phyloP scores from a whole-genome alignment of 1,140 invertebrate genomes.

The Drosophila setifemur region DNA sequence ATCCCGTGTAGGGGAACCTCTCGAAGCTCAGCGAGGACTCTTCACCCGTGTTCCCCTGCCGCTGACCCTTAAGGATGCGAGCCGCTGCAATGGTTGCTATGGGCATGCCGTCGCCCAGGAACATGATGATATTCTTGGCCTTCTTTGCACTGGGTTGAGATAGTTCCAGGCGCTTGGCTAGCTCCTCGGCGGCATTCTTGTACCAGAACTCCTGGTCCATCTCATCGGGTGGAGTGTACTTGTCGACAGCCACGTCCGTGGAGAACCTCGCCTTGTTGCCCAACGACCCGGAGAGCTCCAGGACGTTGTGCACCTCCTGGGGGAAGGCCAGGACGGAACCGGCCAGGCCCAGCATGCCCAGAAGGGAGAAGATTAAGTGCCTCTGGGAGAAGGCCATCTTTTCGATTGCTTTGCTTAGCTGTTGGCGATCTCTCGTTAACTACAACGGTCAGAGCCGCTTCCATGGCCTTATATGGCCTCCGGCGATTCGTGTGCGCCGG shows the following conservation, averaged over 20 bases:
- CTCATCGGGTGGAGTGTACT: slow-evolving; percentile 57
- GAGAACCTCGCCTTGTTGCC: neutral
- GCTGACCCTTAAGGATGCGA: slow-evolving; percentile 87
- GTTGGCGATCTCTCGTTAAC: slow-evolving; percentile 10
- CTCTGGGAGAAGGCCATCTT: slow-evolving; percentile 7
- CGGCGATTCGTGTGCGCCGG: slow-evolving; percentile 1
- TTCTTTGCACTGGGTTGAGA: slow-evolving; percentile 20
- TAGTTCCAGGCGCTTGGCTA: slow-evolving; percentile 40
- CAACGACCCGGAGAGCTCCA: slow-evolving; percentile 3
- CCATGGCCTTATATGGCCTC: slow-evolving; percentile 13
- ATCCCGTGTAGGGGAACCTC: slow-evolving; percentile 88
- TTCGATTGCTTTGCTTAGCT: slow-evolving; percentile 14
- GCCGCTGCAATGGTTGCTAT: slow-evolving; percentile 87
- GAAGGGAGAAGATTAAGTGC: slow-evolving; percentile 16
- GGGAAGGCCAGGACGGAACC: slow-evolving; percentile 6
- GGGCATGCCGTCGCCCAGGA: slow-evolving; percentile 92
- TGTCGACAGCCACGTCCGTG: slow-evolving; percentile 41
- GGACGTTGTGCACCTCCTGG: slow-evolving; percentile 26
- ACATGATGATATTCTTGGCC: slow-evolving; percentile 90
- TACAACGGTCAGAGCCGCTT: neutral
- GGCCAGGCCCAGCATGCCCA: slow-evolving; percentile 10
- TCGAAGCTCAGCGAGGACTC: slow-evolving; percentile 88
- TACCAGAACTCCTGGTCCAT: slow-evolving; percentile 65
- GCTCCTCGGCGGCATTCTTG: slow-evolving; percentile 48
- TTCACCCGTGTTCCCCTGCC: slow-evolving; percentile 84